Percentiles rank a stretch among this genome's conserved stretches.
Conservation (phyloP, 2,113 vertebrate species). For the Xyrauchen texanus region DNA sequence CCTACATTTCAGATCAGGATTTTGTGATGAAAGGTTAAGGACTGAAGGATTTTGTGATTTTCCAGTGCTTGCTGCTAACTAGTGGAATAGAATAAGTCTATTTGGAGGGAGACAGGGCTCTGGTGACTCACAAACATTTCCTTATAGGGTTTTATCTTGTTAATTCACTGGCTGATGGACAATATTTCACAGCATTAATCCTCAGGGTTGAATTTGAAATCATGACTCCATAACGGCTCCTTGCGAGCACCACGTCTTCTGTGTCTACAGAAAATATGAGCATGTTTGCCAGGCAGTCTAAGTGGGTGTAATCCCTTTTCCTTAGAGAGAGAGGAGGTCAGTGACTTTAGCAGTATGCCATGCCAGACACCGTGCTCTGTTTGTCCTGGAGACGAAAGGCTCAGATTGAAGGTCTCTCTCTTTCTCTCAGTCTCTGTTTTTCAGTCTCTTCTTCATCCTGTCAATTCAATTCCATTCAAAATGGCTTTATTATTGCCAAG, state of each 20-base stretch:
- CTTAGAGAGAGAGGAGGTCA: constrained; percentile 22
- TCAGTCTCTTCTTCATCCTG: no score
- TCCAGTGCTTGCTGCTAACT: no score
- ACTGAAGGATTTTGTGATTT: no score
- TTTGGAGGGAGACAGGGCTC: neutral
- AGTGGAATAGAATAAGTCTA: no score
- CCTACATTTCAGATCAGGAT: no score
- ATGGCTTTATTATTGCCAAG: no score
- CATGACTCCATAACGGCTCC: constrained; percentile 31
- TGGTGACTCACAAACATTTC: neutral
- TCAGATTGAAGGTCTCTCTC: neutral
- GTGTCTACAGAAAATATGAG: constrained; percentile 35
- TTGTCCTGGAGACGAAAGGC: neutral
- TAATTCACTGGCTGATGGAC: constrained; percentile 27
- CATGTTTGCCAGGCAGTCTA: constrained; percentile 4
- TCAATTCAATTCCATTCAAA: no score
- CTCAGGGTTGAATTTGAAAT: constrained; percentile 48
- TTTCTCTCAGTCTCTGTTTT: no score
- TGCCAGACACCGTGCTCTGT: neutral
- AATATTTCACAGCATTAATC: constrained; percentile 51
- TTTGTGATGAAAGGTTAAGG: no score
- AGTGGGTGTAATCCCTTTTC: constrained; percentile 27
- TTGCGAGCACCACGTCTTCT: constrained; percentile 3
- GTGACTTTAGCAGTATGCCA: neutral
- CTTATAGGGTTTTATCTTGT: neutral